These are phyloP conservation scores for Aplodontia rufa DNA, from an alignment of 2,113 vertebrate species.

Conservation along the genomic window DNA sequence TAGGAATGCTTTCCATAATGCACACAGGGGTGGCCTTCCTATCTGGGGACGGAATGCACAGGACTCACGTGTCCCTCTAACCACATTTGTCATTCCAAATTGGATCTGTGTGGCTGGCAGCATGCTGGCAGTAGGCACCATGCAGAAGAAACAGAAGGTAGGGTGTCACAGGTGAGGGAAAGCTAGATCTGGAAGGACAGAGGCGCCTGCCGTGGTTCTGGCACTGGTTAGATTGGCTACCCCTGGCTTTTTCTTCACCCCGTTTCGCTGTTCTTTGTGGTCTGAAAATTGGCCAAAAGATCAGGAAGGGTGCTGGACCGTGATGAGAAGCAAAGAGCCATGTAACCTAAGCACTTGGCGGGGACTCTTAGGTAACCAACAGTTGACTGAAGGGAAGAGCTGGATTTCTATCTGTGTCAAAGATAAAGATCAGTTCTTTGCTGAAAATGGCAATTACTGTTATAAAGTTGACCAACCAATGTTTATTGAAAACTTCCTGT, in stretches of 20 bases:
- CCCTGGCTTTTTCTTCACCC: not conserved
- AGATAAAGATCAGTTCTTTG: not conserved
- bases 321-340: not conserved
- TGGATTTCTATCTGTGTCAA: not conserved
- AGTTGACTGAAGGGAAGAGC: not conserved
- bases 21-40: too few relatives aligned
- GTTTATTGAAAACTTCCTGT: conserved; percentile 7
- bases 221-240: not conserved
- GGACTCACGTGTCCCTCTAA: not conserved
- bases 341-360: not conserved
- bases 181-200: not conserved
- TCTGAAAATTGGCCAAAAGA: not conserved
- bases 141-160: not conserved
- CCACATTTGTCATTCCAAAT: not conserved
- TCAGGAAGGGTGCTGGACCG: not conserved
- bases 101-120: not conserved
- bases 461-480: not conserved
- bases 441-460: not conserved
- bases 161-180: not conserved
- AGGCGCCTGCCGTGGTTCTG: rapidly evolving
- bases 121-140: too few relatives aligned
- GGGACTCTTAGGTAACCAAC: not conserved
- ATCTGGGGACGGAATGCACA: not conserved
- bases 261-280: not conserved
- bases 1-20: not conserved